Evolutionary conservation across 2,888 invertebrate genomes (phyloP), one percentile per base, ranked within the genome.

Genomic region (Auanema freiburgensis): DNA sequence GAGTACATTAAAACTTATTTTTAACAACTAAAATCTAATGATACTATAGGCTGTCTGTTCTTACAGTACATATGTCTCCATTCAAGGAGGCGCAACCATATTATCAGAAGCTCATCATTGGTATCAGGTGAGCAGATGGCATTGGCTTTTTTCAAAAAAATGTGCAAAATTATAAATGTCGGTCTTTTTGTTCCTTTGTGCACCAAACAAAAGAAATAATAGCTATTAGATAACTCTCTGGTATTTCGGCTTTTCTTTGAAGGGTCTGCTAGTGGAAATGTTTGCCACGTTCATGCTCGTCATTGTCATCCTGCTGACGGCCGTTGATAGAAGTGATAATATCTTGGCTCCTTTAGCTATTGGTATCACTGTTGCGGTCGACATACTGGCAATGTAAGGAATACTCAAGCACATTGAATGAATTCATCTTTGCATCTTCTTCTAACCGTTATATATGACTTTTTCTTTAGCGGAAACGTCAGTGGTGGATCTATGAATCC

Each of bases 401-500:
- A 41, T 40, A 40, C 12, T 43, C 24, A 33, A 5, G 33, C n/a
- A n/a, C n/a, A n/a, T n/a, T n/a, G n/a, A n/a, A n/a, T n/a, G n/a
- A n/a, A n/a, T n/a, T n/a, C n/a, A n/a, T n/a, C n/a, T n/a, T n/a
- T n/a, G n/a, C n/a, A n/a, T n/a, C n/a, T n/a, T n/a, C n/a, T n/a
- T n/a, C n/a, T n/a, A 43, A 43, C 12, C 43, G 43, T 12, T 43
- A 59, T 11, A 23, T 56, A 10, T 18, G 1, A 12, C 12, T 16
- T 46, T 58, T 71, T 42, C 66, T n/a, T n/a, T n/a, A 85, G 84
- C 0, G 83, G 79, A 1, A 57, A 67, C 10, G 71, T 83, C 6
- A 83, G 84, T 0, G 85, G 85, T 12, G 85, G 83, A 1, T 84
- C 84, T 12, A 84, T 85, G 85, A 85, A 85, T 66, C 85, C 85